These are phyloP conservation scores for Microcebus lehilahytsara DNA, from an alignment of 2,113 vertebrate species.

Conservation along the genomic window DNA sequence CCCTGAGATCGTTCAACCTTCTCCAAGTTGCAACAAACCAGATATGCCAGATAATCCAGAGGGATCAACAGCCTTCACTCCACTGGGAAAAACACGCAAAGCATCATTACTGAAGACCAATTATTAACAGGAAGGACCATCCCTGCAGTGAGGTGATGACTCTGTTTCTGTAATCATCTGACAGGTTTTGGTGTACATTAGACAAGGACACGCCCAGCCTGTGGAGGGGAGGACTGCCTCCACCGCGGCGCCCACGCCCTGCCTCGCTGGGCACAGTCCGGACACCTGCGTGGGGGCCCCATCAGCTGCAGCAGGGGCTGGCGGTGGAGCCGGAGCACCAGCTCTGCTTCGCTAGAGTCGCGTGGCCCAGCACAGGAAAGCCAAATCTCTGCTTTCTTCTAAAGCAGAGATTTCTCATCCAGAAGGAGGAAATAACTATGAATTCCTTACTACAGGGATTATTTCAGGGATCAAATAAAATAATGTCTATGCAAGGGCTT, in stretches of 20 bases:
- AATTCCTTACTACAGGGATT: background rate
- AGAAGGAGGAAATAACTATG: background rate
- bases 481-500: background rate
- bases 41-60: background rate
- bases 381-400: background rate
- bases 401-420: background rate
- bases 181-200: background rate
- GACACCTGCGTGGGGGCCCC: fast-evolving
- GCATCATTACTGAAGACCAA: background rate
- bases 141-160: background rate
- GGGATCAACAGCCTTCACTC: background rate
- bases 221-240: background rate
- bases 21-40: background rate
- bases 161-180: background rate
- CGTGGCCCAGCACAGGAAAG: background rate
- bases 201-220: background rate
- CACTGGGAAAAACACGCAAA: background rate
- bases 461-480: background rate
- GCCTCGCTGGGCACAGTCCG: no score
- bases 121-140: background rate
- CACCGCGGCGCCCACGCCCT: background rate
- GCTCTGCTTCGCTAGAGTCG: background rate
- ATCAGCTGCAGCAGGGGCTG: no score
- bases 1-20: background rate
- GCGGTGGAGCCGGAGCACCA: background rate